phyloP scores from a whole-genome alignment of 2,888 invertebrate species.

The Limenitis camilla region DNA sequence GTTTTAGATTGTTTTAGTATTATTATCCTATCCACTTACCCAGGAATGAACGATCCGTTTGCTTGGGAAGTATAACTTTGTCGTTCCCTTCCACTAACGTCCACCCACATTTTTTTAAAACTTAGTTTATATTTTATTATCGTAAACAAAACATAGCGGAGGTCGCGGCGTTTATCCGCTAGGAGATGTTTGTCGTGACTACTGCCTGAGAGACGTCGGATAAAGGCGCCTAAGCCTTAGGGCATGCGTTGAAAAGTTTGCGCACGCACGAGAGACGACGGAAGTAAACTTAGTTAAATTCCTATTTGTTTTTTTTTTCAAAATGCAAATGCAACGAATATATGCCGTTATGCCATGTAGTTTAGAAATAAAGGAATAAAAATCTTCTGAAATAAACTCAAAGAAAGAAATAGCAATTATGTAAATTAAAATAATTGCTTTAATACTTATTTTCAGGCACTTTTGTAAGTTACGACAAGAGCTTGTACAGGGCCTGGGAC shows the following conservation, averaged over 20 bases:
- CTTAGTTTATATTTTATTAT: conserved; percentile 30
- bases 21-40: conserved; percentile 61
- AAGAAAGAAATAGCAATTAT: too few species aligned
- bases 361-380: too few species aligned
- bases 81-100: conserved; percentile 75
- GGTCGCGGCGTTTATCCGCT: conserved; percentile 45
- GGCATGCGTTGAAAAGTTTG: conserved; percentile 26
- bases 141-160: conserved; percentile 28
- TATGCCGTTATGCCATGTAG: too few species aligned
- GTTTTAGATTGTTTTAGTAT: conserved; percentile 1
- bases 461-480: too few species aligned
- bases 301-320: neutral
- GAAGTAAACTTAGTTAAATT: neutral
- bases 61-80: conserved; percentile 75
- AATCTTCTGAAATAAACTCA: too few species aligned
- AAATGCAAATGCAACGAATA: neutral
- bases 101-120: conserved; percentile 72
- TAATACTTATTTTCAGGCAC: too few species aligned
- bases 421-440: too few species aligned
- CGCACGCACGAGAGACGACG: conserved; percentile 25
- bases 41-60: conserved; percentile 78
- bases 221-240: conserved; percentile 20
- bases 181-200: conserved; percentile 49
- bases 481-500: too few species aligned
- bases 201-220: conserved; percentile 24